Evolutionary conservation across 2,113 vertebrate genomes (phyloP), one percentile per base, ranked within the genome.

Genomic region (Craseonycteris thonglongyai): DNA sequence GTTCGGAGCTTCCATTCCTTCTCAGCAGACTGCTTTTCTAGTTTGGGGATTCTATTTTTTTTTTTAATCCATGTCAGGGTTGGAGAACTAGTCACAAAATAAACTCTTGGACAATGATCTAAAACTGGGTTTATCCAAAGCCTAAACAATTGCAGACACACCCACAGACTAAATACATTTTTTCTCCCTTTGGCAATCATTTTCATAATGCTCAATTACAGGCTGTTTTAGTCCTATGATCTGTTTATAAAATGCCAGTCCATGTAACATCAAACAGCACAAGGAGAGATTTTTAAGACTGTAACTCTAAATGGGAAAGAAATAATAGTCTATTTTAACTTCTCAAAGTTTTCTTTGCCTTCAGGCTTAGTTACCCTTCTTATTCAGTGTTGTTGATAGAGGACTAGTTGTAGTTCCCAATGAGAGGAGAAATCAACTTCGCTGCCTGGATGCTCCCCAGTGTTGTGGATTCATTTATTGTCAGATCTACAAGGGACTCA

Each of bases 51-150:
- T 49, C 74, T 83, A 1, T 83, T 24, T 24, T 82, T 24, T 82
- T 30, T 28, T 28, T 33, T 4, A 79, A 82, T 54, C 85, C 33
- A 5, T 63, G 72, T 90, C 35, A 75, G 56, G 42, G 6, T 54
- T 90, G 61, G 40, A 74, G 49, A 59, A 18, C 35, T 71, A 24
- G 58, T 47, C 68, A 78, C 40, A 86, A 56, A 92, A 94, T 66
- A 83, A 94, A 94, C 61, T 83, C 75, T 72, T 89, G 76, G 90
- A 93, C 59, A 61, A 33, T 84, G 83, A 91, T 91, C 59, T 94
- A 85, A 92, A 88, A 80, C 61, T 33, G 38, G 71, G 35, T 72
- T 97, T 86, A 90, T 88, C 88, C 92, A 74, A 93, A 95, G 30
- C 59, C 75, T 51, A 65, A 79, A 84, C 13, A 88, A 95, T 84